Percentiles rank a stretch among this genome's conserved stretches.
Evolutionary conservation across 2,113 vertebrate species (phyloP).

Genomic region (Tupaia chinensis): DNA sequence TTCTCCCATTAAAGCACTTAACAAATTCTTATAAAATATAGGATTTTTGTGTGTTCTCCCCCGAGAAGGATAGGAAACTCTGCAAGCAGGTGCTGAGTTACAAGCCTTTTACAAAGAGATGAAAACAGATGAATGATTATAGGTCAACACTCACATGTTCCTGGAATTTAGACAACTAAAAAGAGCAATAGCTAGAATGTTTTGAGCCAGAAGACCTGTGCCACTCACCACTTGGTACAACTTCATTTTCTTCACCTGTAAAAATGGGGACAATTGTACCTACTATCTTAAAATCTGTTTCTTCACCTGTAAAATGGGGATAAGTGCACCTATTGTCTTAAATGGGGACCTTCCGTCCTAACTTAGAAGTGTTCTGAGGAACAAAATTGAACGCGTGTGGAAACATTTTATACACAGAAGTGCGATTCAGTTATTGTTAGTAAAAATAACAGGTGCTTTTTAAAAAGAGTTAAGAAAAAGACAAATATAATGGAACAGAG

Average conservation of each 20-base stretch:
- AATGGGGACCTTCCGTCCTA: background rate
- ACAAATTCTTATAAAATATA: background rate
- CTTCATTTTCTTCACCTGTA: background rate
- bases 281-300: background rate
- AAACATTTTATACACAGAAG: background rate
- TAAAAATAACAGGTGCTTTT: background rate
- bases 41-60: background rate
- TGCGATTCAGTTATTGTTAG: background rate
- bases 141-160: constrained; percentile 38
- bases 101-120: background rate
- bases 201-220: background rate
- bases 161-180: constrained; percentile 8
- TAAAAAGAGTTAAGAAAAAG: constrained; percentile 22
- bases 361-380: background rate
- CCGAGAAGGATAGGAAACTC: background rate
- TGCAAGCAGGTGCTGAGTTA: background rate
- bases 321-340: background rate
- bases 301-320: background rate
- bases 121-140: background rate
- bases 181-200: background rate
- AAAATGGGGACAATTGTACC: background rate
- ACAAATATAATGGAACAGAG: background rate
- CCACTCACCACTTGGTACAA: background rate
- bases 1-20: background rate
- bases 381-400: background rate